Conservation (phyloP, 2,888 invertebrate genomes). For the Cloeon dipterum region DNA sequence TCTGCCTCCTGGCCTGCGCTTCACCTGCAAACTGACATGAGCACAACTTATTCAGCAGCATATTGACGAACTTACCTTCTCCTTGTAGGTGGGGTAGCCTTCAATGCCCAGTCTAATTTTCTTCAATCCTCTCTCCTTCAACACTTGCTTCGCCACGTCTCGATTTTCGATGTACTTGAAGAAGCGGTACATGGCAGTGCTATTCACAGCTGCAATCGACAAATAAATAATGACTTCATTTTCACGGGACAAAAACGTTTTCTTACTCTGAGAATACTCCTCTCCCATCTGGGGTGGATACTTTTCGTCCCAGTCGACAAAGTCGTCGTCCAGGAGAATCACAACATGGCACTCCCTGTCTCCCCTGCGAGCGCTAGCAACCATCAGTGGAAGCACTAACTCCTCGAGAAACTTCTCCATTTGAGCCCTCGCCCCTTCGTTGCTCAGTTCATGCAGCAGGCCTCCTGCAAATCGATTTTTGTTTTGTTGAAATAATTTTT, state of each 20-base stretch:
- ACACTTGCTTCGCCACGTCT: slow-evolving; percentile 96
- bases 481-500: no score
- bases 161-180: slow-evolving; percentile 99
- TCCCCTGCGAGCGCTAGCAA: slow-evolving; percentile 75
- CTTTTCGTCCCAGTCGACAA: slow-evolving; percentile 94
- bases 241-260: background rate
- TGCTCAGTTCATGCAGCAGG: slow-evolving; percentile 89
- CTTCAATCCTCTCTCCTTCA: slow-evolving; percentile 95
- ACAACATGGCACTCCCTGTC: slow-evolving; percentile 97
- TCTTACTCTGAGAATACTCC: slow-evolving; percentile 83
- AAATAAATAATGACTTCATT: slow-evolving; percentile 2
- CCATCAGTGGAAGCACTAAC: slow-evolving; percentile 89
- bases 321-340: slow-evolving; percentile 85
- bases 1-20: slow-evolving; percentile 79
- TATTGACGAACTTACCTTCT: no score
- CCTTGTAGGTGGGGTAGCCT: slow-evolving; percentile 98
- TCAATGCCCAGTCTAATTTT: slow-evolving; percentile 97
- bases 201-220: slow-evolving; percentile 51
- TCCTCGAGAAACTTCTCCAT: slow-evolving; percentile 93
- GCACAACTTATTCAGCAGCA: no score
- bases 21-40: no score
- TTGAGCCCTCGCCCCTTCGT: slow-evolving; percentile 95
- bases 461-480: slow-evolving; percentile 45
- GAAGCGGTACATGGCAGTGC: slow-evolving; percentile 88
- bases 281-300: slow-evolving; percentile 99